Percentiles rank a stretch among this genome's conserved stretches.
These are phyloP conservation scores for Microtus oregoni DNA, from an alignment of 2,113 vertebrate genomes.

Conservation along the genomic window DNA sequence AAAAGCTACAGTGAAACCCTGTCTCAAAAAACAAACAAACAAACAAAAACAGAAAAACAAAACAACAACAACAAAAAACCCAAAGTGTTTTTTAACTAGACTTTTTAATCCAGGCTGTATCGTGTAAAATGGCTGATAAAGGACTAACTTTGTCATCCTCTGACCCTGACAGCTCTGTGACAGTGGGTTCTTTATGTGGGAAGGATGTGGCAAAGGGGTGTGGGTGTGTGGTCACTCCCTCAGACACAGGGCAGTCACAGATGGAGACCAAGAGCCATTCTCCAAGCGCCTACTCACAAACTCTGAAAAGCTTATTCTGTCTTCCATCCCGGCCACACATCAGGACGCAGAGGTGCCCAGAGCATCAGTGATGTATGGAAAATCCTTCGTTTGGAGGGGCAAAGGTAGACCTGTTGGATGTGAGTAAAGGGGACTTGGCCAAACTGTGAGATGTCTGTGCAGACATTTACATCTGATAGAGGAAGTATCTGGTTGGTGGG, in stretches of 20 bases:
- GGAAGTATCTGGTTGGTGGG: not conserved
- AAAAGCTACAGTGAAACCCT: no score
- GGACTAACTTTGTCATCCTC: not conserved
- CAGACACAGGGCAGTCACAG: no score
- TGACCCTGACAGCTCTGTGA: not conserved
- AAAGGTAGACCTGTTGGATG: not conserved
- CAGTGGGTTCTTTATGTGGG: not conserved
- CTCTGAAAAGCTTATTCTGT: not conserved
- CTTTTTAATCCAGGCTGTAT: not conserved
- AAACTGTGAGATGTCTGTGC: not conserved
- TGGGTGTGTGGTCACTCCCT: not conserved
- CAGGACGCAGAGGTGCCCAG: accelerated
- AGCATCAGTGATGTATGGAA: not conserved
- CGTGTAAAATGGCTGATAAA: not conserved
- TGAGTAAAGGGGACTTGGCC: not conserved
- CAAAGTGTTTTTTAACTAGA: not conserved
- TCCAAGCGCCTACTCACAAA: accelerated
- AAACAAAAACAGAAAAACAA: no score
- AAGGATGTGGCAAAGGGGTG: not conserved
- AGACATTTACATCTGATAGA: not conserved
- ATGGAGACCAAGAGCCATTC: not conserved
- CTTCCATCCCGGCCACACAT: no score
- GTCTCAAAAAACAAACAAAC: no score
- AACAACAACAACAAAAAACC: no score
- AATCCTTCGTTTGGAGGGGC: not conserved